phyloP scores from a whole-genome alignment of 2,113 vertebrate species.

The Trogon surrucura region DNA sequence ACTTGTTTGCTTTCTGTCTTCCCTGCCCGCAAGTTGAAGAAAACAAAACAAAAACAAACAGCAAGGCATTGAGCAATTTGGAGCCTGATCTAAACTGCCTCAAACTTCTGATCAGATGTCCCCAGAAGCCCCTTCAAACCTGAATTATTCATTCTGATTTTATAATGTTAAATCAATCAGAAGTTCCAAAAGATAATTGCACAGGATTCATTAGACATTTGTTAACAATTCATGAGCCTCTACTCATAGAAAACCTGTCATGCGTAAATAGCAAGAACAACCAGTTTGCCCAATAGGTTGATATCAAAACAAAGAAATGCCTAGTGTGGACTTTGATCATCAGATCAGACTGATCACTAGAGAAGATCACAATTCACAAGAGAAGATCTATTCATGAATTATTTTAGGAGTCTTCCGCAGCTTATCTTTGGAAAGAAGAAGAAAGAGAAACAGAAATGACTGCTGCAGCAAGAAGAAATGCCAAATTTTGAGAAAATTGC shows the following conservation, averaged over 20 bases:
- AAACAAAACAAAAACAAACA: not conserved
- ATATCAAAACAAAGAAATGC: not conserved
- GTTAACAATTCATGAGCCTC: not conserved
- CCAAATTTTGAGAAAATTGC: not conserved
- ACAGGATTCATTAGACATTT: not conserved
- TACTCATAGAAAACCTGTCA: not conserved
- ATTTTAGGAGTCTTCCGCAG: not conserved
- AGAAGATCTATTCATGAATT: not conserved
- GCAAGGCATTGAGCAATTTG: not conserved
- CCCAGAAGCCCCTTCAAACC: not conserved
- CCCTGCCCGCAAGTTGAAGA: not conserved
- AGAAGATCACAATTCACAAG: not conserved
- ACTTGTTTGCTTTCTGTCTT: not conserved
- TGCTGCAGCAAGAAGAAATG: not conserved
- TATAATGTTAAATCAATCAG: not conserved
- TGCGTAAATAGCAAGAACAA: not conserved
- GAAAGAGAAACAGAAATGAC: not conserved
- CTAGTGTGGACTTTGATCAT: not conserved
- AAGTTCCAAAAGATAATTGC: not conserved
- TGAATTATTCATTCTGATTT: not conserved
- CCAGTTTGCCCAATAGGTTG: not conserved
- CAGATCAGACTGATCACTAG: not conserved
- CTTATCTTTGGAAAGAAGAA: not conserved
- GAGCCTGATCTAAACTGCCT: not conserved
- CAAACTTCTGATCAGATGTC: not conserved